These are phyloP conservation scores for Rosalia funebris DNA, from an alignment of 2,888 invertebrate genomes.

Conservation along the genomic window DNA sequence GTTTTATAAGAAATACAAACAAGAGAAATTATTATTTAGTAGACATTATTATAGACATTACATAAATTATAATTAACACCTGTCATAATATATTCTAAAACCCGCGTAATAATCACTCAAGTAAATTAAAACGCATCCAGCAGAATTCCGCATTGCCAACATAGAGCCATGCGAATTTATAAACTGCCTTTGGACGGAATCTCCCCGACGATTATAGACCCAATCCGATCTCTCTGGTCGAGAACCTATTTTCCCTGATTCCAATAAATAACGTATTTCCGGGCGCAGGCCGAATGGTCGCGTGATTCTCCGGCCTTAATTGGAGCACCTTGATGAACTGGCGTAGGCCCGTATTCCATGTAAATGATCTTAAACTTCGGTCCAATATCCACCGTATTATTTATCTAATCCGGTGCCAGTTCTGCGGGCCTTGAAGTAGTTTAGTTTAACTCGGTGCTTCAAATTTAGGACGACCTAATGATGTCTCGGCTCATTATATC, in stretches of 20 bases:
- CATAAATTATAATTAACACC: too few relatives aligned
- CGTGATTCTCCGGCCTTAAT: conserved; percentile 15
- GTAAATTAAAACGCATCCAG: not conserved
- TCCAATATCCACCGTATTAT: not conserved
- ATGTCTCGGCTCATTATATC: too few relatives aligned
- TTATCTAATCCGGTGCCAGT: not conserved
- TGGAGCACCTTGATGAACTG: conserved; percentile 11
- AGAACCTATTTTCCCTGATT: conserved; percentile 4
- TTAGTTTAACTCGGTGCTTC: too few relatives aligned
- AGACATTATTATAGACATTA: too few relatives aligned
- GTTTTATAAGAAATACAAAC: too few relatives aligned
- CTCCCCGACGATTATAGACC: not conserved
- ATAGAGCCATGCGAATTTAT: not conserved
- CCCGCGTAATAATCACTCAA: too few relatives aligned
- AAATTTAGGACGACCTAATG: too few relatives aligned
- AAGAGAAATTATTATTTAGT: too few relatives aligned
- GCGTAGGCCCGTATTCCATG: not conserved
- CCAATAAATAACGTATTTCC: conserved; percentile 19
- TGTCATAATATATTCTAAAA: too few relatives aligned
- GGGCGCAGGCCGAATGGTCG: conserved; percentile 4
- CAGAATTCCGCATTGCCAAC: not conserved
- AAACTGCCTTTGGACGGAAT: not conserved
- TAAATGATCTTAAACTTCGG: conserved; percentile 9
- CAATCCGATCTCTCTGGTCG: not conserved
- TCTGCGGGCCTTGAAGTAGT: too few relatives aligned